Evolutionary conservation across 2,888 invertebrate genomes (phyloP).

Genomic region (Bellardia pandia): DNA sequence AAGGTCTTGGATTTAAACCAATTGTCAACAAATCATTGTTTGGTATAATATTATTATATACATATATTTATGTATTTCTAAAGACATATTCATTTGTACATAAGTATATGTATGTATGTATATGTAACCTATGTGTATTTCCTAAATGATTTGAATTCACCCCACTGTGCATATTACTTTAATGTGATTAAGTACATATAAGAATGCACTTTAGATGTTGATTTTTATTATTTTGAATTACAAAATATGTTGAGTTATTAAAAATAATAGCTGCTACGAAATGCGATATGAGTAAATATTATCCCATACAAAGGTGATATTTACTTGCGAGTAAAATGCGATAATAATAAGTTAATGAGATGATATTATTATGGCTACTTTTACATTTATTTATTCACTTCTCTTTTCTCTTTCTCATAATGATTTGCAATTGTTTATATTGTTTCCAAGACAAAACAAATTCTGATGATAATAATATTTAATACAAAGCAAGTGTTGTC

Average conservation of each 20-base stretch:
- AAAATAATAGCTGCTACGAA: constrained; percentile 30
- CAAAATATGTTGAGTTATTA: constrained; percentile 19
- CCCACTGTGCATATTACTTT: constrained; percentile 5
- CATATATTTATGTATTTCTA: too few relatives aligned
- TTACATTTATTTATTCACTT: constrained; percentile 6
- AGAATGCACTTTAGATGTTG: constrained; percentile 43
- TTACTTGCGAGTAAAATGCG: constrained; percentile 4
- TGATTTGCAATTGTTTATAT: constrained; percentile 52
- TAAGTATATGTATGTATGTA: too few relatives aligned
- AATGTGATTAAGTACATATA: neutral
- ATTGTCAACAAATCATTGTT: too few relatives aligned
- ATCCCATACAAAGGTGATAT: neutral
- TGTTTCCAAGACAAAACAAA: constrained; percentile 3
- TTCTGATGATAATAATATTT: constrained; percentile 34
- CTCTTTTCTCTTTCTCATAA: constrained; percentile 33
- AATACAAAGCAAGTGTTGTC: constrained; percentile 56
- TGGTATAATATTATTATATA: too few relatives aligned
- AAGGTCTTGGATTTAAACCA: too few relatives aligned
- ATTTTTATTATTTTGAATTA: neutral
- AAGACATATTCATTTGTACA: too few relatives aligned
- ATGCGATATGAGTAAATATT: neutral
- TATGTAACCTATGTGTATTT: neutral
- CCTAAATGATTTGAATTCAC: neutral
- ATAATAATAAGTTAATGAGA: constrained; percentile 58
- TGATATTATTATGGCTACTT: constrained; percentile 50